phyloP scores from a whole-genome alignment of 1,140 invertebrate species.

The Steinernema khuongi region DNA sequence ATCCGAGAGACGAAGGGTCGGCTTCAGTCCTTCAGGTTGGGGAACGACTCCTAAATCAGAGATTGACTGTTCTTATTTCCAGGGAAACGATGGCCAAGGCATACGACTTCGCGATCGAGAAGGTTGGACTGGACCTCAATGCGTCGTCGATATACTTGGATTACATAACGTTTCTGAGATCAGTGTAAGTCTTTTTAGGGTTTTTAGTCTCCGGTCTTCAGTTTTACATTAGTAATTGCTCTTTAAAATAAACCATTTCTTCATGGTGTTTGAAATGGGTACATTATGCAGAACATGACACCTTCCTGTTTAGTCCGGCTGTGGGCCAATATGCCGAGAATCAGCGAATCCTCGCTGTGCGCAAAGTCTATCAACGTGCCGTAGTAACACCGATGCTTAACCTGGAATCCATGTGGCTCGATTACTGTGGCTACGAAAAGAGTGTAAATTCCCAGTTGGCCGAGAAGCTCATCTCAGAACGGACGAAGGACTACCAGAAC shows the following conservation, averaged over 20 bases:
- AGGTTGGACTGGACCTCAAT: slow-evolving; percentile 88
- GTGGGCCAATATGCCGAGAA: slow-evolving; percentile 98
- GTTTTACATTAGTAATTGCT: neutral
- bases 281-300: slow-evolving; percentile 16
- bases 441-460: slow-evolving; percentile 93
- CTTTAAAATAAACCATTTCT: slow-evolving; percentile 24
- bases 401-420: slow-evolving; percentile 96
- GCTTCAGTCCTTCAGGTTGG: slow-evolving; percentile 59
- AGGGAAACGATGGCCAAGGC: slow-evolving; percentile 99
- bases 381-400: slow-evolving; percentile 94
- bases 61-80: slow-evolving; percentile 55
- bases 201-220: neutral
- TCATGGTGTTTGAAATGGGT: slow-evolving; percentile 28
- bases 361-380: slow-evolving; percentile 90
- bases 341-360: slow-evolving; percentile 92
- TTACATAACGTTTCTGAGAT: slow-evolving; percentile 93
- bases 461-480: slow-evolving; percentile 83
- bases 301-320: slow-evolving; percentile 68
- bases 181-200: slow-evolving; percentile 66
- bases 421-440: slow-evolving; percentile 80
- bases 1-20: slow-evolving; percentile 66
- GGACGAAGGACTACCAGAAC: slow-evolving; percentile 82
- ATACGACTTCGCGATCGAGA: slow-evolving; percentile 96
- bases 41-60: slow-evolving; percentile 46
- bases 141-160: slow-evolving; percentile 64